These are phyloP conservation scores for Sciurus niger DNA, from an alignment of 2,113 vertebrate genomes.

Conservation along the genomic window DNA sequence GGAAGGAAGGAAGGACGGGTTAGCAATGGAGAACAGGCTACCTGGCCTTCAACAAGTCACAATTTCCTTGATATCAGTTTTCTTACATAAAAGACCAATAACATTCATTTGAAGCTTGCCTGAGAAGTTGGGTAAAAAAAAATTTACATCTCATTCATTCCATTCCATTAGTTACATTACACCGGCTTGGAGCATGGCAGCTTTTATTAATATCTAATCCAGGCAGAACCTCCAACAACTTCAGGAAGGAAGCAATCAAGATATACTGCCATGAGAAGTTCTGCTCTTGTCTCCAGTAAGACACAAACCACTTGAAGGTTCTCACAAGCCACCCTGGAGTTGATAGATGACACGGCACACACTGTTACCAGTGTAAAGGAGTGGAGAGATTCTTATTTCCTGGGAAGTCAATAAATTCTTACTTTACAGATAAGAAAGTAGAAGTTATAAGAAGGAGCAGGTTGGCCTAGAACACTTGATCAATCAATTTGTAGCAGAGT, in stretches of 20 bases:
- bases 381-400: background rate
- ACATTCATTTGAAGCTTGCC: background rate
- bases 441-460: background rate
- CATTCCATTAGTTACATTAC: too few species aligned
- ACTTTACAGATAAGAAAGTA: background rate
- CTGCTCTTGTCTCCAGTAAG: too few species aligned
- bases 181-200: rapidly evolving
- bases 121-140: background rate
- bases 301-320: too few species aligned
- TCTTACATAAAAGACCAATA: background rate
- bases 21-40: background rate
- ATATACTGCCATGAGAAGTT: background rate
- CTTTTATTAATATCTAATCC: background rate
- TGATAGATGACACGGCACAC: rapidly evolving
- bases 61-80: background rate
- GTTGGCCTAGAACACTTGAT: background rate
- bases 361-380: background rate
- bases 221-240: background rate
- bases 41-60: background rate
- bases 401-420: background rate
- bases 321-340: background rate
- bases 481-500: background rate
- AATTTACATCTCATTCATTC: background rate
- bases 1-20: background rate
- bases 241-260: background rate